A percentile compares a stretch with the other conserved stretches of the same genome.
phyloP scores from a whole-genome alignment of 2,888 invertebrate species.

The Ernsta delagoae region DNA sequence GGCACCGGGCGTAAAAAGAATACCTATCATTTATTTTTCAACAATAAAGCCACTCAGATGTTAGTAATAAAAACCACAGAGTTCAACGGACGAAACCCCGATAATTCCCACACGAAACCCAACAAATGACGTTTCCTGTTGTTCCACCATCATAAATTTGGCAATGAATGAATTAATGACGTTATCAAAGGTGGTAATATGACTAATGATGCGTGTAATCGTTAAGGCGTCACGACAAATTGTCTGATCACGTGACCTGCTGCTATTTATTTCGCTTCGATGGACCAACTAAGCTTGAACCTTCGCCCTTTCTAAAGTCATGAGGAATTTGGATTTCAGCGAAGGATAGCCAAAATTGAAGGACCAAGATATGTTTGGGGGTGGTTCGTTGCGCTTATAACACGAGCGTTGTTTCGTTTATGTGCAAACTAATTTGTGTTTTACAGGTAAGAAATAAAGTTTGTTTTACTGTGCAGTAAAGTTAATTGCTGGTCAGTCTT shows the following conservation, averaged over 20 bases:
- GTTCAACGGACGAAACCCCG: slow-evolving; percentile 25
- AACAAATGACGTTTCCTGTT: slow-evolving; percentile 26
- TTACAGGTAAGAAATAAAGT: slow-evolving; percentile 38
- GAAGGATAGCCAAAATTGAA: slow-evolving; percentile 33
- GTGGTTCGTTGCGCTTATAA: slow-evolving; percentile 50
- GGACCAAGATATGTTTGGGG: slow-evolving; percentile 50
- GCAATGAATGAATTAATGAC: slow-evolving; percentile 67
- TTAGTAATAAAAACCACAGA: neutral
- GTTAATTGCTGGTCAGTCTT: slow-evolving; percentile 21
- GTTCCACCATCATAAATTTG: slow-evolving; percentile 50
- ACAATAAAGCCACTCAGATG: neutral
- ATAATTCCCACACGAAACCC: slow-evolving; percentile 42
- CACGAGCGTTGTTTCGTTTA: slow-evolving; percentile 48
- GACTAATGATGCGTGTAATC: slow-evolving; percentile 79
- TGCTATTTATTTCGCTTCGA: slow-evolving; percentile 63
- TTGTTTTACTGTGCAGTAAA: slow-evolving; percentile 12
- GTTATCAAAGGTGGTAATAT: slow-evolving; percentile 81
- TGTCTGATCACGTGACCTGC: slow-evolving; percentile 73
- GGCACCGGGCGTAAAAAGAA: too few species aligned
- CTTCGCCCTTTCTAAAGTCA: neutral
- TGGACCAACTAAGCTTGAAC: slow-evolving; percentile 39
- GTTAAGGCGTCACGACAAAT: slow-evolving; percentile 78
- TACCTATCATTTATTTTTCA: neutral
- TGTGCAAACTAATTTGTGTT: slow-evolving; percentile 44
- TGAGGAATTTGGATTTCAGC: neutral